Base-by-base conservation (phyloP, 1,140 invertebrate species). In the Sinonovacula constricta region DNA sequence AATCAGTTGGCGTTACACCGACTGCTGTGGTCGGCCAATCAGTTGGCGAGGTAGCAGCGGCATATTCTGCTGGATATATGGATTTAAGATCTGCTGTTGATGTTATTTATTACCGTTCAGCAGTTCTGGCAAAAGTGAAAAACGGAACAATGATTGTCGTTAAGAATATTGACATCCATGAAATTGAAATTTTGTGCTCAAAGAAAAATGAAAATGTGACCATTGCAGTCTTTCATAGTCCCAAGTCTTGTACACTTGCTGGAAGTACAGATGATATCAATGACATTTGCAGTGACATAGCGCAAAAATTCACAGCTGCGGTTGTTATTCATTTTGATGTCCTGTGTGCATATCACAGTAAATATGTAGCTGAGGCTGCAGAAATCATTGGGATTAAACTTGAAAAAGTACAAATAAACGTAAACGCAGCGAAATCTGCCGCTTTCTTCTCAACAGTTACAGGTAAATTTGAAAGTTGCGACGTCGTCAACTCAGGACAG, bases 31-130 rank as follows among this genome's bases (percentile, higher is more conserved):
- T 88, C 12, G 87, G 87, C 0, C 87, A 88, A 62, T 86, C 83
- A 0, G 82, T 88, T 0, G 87, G 87, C 3, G 87, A 88, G 57
- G 87, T 88, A 31, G 86, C 85, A 2, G 85, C 85, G 0, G 84
- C 86, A 24, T 78, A 83, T 71, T 63, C 81, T 45, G 31, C 81
- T 39, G 86, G 86, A 1, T 49, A 63, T 45, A 34, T 87, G 14
- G 66, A 69, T n/a, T 56, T 88, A 28, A 28, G 75, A 36, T 69
- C 83, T 24, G 86, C 87, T 22, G 85, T 88, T 10, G 76, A 72
- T 63, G 56, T 87, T n/a, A 83, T 85, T n/a, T 86, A 80, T 71
- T 63, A 77, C 56, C 75, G 87, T 49, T 83, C 85, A 22, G 26
- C 53, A 1, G 30, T 74, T 24, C 62, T 85, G 28, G 53, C 81